Evolutionary conservation across 2,797 vertebrate species (phyloP).

Genomic region (Cossypha niveicapilla): DNA sequence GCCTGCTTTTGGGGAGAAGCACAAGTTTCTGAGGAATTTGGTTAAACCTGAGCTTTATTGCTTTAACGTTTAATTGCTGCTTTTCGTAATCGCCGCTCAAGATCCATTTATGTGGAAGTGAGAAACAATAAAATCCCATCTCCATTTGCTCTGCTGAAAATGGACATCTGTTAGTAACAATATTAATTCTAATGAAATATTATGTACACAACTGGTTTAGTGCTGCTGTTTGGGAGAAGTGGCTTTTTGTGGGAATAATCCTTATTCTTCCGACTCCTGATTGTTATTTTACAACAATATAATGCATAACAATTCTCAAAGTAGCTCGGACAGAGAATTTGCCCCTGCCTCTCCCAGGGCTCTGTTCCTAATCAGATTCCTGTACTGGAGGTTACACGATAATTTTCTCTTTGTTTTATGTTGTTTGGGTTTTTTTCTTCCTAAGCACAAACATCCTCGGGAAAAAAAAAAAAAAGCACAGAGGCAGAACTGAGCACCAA

Average conservation of each 20-base stretch:
- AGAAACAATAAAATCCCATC: conserved; percentile 69
- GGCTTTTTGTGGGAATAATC: conserved; percentile 36
- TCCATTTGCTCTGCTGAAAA: conserved; percentile 45
- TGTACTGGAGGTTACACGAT: not conserved
- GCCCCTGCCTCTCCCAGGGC: not conserved
- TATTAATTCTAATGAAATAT: conserved; percentile 67
- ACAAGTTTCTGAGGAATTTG: not conserved
- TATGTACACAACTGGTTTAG: conserved; percentile 57
- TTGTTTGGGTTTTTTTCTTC: not conserved
- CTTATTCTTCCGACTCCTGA: conserved; percentile 24
- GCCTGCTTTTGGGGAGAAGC: not conserved
- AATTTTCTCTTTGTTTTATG: not conserved
- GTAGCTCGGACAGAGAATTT: conserved; percentile 13
- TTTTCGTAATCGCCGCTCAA: conserved; percentile 50
- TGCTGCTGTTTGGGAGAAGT: conserved; percentile 43
- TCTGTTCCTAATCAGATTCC: conserved; percentile 53
- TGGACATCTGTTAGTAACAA: conserved; percentile 63
- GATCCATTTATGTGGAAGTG: conserved; percentile 65
- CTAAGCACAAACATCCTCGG: not conserved
- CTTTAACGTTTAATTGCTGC: conserved; percentile 41
- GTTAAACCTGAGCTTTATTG: conserved; percentile 1
- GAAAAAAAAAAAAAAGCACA: not conserved
- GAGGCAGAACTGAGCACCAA: not conserved
- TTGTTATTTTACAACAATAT: conserved; percentile 20
- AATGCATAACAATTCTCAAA: conserved; percentile 43